Evolutionary conservation across 2,113 vertebrate genomes (phyloP), one percentile per base, ranked within the genome.

Genomic region (Trichomycterus rosablanca): DNA sequence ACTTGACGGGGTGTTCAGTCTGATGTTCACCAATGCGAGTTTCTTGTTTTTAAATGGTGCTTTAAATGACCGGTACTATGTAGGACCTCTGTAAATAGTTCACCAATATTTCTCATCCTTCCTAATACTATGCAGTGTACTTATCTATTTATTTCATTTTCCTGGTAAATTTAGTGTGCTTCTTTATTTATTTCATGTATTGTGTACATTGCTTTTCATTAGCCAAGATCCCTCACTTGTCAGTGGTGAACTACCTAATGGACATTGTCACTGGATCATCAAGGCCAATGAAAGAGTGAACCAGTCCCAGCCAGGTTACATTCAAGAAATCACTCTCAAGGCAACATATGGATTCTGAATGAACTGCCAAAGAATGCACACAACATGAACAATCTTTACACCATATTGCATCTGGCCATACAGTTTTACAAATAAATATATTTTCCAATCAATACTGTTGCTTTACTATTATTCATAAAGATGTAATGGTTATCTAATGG

Each of bases 61-160:
- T 84, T 83, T 76, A 55, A 44, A 60, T 67, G 63, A 66, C 63
- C 58, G 55, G 63, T 77, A 73, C 73, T 67, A 74, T 61, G 70
- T 53, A 76, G 75, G 77, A 75, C 83, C 77, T 79, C 76, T 85
- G 83, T 82, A 79, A 80, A 85, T 78, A 85, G 67, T 66, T 78
- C 57, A 59, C 62, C 63, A 59, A 74, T 30, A 24, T 75, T 78
- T 82, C 59, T 68, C 71, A 72, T 51, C 15, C 12, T 15, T 59
- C 66, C 44, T 37, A 26, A 42, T 59, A 49, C 35, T 56, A 73
- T 7, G n/a, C n/a, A n/a, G n/a, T n/a, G n/a, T n/a, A n/a, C n/a
- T n/a, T n/a, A n/a, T n/a, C n/a, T n/a, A n/a, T n/a, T n/a, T n/a
- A n/a, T n/a, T n/a, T n/a, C 34, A 1, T 35, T 12, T 12, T 35